These are phyloP conservation scores for Ylistrum balloti DNA, from an alignment of 1,140 invertebrate species.

Conservation along the genomic window DNA sequence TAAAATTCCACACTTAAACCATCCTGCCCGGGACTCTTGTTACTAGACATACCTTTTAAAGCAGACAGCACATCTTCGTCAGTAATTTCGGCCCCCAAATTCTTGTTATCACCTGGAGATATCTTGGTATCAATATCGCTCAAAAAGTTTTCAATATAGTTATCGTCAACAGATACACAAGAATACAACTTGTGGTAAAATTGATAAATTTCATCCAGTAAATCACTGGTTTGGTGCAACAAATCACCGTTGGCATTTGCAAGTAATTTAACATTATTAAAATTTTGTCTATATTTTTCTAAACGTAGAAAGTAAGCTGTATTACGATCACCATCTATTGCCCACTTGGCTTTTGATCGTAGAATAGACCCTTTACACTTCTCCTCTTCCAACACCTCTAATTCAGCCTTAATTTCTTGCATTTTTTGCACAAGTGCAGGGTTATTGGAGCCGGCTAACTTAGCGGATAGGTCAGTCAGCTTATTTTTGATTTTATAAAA, in stretches of 20 bases:
- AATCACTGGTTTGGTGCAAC: not conserved
- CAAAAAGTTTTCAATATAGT: not conserved
- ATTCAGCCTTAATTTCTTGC: slow-evolving; percentile 29
- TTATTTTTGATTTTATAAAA: slow-evolving; percentile 46
- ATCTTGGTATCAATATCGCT: not conserved
- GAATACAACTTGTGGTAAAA: slow-evolving; percentile 51
- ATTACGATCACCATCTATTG: too few species aligned
- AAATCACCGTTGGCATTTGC: not conserved
- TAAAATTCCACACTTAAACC: slow-evolving; percentile 55
- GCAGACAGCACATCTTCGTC: slow-evolving; percentile 41
- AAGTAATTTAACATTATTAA: not conserved
- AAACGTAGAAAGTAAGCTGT: too few species aligned
- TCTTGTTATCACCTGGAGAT: not conserved
- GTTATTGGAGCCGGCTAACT: not conserved
- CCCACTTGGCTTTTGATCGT: slow-evolving; percentile 45
- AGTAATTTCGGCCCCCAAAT: not conserved
- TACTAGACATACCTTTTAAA: slow-evolving; percentile 46
- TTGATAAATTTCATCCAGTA: slow-evolving; percentile 48
- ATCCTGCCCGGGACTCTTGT: slow-evolving; percentile 51
- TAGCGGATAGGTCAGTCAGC: slow-evolving; percentile 32
- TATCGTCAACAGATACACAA: slow-evolving; percentile 39
- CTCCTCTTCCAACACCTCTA: slow-evolving; percentile 29
- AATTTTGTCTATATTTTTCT: slow-evolving; percentile 16
- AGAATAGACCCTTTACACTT: slow-evolving; percentile 46
- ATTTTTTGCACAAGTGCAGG: slow-evolving; percentile 30